Percentiles rank a stretch among this genome's conserved stretches.
These are phyloP conservation scores for Platerodrilus igneus DNA, from an alignment of 2,888 invertebrate species.

Conservation along the genomic window DNA sequence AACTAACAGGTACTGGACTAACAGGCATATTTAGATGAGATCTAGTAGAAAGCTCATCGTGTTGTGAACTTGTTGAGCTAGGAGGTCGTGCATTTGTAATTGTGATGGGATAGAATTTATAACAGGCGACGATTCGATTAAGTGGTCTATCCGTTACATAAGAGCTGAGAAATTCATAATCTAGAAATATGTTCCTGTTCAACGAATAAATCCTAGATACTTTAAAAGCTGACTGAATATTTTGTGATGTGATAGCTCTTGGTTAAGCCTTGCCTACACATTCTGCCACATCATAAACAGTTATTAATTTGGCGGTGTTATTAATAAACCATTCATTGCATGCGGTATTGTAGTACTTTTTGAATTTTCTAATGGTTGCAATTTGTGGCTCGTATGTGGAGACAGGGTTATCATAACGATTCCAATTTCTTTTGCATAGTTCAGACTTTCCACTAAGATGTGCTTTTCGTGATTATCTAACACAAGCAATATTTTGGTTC, in stretches of 20 bases:
- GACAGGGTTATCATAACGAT: constrained; percentile 28
- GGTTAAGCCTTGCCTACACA: constrained; percentile 24
- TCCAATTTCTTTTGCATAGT: constrained; percentile 16
- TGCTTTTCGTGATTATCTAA: constrained; percentile 38
- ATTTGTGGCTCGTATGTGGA: constrained; percentile 26
- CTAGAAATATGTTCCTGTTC: no score
- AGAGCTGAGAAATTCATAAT: no score
- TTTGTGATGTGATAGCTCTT: constrained; percentile 23
- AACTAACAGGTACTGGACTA: no score
- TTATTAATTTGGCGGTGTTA: constrained; percentile 17
- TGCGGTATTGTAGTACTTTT: constrained; percentile 23
- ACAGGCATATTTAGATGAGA: no score
- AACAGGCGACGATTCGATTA: no score
- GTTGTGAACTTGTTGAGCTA: no score
- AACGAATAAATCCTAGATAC: no score
- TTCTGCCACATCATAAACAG: constrained; percentile 25
- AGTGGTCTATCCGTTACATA: no score
- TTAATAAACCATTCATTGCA: constrained; percentile 18
- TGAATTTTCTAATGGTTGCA: constrained; percentile 30
- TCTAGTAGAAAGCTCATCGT: no score
- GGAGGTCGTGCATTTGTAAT: no score
- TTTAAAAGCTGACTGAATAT: constrained; percentile 22
- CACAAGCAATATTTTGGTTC: constrained; percentile 28
- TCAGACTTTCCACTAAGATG: constrained; percentile 24
- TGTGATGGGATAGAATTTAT: no score